Evolutionary conservation across 2,113 vertebrate species (phyloP).

Genomic region (Callipepla squamata): DNA sequence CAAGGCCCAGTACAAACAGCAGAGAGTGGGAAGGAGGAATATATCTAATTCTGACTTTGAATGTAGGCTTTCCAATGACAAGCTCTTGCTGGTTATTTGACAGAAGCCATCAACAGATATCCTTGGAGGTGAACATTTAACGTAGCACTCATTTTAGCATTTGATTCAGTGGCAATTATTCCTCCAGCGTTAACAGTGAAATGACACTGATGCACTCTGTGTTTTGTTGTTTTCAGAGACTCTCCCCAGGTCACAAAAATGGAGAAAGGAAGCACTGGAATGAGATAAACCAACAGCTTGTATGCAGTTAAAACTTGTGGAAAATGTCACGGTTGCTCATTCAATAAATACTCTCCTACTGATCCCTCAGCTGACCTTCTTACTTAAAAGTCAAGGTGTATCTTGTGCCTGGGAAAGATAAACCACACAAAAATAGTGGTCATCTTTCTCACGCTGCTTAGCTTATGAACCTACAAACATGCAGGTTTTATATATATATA

Average conservation of each 20-base stretch:
- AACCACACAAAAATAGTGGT: not conserved
- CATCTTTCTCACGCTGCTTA: not conserved
- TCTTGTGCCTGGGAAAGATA: not conserved
- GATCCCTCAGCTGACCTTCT: not conserved
- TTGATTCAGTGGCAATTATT: constrained; percentile 61
- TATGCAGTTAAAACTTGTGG: not conserved
- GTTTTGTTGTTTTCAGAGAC: not conserved
- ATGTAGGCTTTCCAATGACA: constrained; percentile 28
- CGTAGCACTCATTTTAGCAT: not conserved
- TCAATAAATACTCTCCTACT: not conserved
- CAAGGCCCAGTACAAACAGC: not conserved
- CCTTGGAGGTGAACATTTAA: constrained; percentile 45
- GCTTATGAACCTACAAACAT: not conserved
- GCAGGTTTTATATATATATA: too few species aligned
- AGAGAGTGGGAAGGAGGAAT: constrained; percentile 9
- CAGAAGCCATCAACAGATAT: constrained; percentile 43
- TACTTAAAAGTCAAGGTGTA: not conserved
- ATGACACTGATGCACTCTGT: not conserved
- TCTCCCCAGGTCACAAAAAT: not conserved
- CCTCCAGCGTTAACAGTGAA: constrained; percentile 1
- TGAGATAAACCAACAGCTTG: not conserved
- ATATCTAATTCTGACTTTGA: not conserved
- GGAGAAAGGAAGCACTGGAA: not conserved
- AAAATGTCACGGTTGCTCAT: not conserved
- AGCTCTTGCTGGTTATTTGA: constrained; percentile 40